phyloP scores from a whole-genome alignment of 2,888 invertebrate species.

The Oegoconia quadripuncta region DNA sequence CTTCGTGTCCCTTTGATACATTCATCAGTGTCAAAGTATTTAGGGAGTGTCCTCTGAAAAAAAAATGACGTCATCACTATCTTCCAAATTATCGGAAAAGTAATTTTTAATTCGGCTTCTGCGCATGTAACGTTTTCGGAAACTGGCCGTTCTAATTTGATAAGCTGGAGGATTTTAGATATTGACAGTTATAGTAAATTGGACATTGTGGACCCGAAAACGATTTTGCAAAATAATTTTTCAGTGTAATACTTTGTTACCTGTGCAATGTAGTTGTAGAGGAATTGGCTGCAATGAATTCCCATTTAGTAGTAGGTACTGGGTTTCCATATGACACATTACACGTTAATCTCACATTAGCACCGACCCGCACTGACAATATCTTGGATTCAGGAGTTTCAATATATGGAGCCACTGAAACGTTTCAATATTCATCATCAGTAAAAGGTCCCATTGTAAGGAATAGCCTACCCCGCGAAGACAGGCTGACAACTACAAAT shows the following conservation, averaged over 20 bases:
- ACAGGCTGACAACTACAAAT: too few species aligned
- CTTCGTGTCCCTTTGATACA: slow-evolving; percentile 41
- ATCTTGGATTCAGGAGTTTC: slow-evolving; percentile 29
- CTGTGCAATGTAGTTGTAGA: slow-evolving; percentile 27
- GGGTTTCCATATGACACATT: slow-evolving; percentile 48
- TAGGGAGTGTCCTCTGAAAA: slow-evolving; percentile 34
- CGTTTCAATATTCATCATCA: too few species aligned
- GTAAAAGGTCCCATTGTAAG: too few species aligned
- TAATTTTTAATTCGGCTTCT: too few species aligned
- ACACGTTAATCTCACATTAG: slow-evolving; percentile 34
- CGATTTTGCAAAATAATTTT: too few species aligned
- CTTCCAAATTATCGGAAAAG: too few species aligned
- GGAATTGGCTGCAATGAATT: slow-evolving; percentile 40
- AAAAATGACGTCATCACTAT: slow-evolving; percentile 3
- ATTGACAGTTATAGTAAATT: too few species aligned
- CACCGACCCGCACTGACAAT: slow-evolving; percentile 30
- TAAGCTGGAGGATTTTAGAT: too few species aligned
- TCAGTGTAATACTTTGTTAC: slow-evolving; percentile 25
- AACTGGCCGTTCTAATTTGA: too few species aligned
- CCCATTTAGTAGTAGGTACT: slow-evolving; percentile 46
- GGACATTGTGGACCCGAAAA: too few species aligned
- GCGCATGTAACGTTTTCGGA: too few species aligned
- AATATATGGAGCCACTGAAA: slow-evolving; percentile 57
- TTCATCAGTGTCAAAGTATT: slow-evolving; percentile 30
- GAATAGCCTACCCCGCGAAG: too few species aligned